Conservation (phyloP, 2,797 vertebrate genomes). For the Semaprochilodus insignis region DNA sequence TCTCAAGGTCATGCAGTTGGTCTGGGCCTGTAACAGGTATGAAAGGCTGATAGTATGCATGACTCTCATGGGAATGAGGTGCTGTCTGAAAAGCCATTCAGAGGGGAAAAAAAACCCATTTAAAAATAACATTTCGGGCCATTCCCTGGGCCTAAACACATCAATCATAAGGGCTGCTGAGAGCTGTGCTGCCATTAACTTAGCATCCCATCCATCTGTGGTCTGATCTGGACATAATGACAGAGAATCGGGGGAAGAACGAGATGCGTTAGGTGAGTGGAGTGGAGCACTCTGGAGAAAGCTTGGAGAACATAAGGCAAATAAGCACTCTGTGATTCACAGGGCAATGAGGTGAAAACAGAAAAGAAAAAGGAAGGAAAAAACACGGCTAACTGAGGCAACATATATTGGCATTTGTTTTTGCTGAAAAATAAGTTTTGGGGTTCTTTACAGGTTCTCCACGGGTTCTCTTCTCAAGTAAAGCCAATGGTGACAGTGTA, state of each 20-base stretch:
- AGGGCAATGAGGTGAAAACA: neutral
- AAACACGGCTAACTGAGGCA: neutral
- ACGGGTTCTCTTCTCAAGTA: no score
- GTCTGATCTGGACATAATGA: conserved; percentile 58
- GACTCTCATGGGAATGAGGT: conserved; percentile 46
- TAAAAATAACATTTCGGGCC: conserved; percentile 50
- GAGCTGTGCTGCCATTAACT: conserved; percentile 43
- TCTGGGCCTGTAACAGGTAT: conserved; percentile 12
- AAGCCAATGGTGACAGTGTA: no score
- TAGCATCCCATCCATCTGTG: conserved; percentile 53
- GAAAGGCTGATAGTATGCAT: conserved; percentile 26
- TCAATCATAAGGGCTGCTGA: conserved; percentile 51
- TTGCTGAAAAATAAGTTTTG: neutral
- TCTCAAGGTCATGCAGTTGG: conserved; percentile 32
- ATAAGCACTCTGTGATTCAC: conserved; percentile 25
- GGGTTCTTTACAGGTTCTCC: neutral
- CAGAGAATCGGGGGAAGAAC: conserved; percentile 38
- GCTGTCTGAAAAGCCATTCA: conserved; percentile 48
- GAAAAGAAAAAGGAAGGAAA: neutral
- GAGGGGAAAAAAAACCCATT: conserved; percentile 46
- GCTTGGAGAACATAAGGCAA: neutral
- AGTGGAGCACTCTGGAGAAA: conserved; percentile 29
- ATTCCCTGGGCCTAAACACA: conserved; percentile 46
- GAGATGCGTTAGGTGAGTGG: conserved; percentile 8
- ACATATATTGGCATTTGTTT: neutral